phyloP scores from a whole-genome alignment of 2,888 invertebrate genomes.

The Tachina lurida region DNA sequence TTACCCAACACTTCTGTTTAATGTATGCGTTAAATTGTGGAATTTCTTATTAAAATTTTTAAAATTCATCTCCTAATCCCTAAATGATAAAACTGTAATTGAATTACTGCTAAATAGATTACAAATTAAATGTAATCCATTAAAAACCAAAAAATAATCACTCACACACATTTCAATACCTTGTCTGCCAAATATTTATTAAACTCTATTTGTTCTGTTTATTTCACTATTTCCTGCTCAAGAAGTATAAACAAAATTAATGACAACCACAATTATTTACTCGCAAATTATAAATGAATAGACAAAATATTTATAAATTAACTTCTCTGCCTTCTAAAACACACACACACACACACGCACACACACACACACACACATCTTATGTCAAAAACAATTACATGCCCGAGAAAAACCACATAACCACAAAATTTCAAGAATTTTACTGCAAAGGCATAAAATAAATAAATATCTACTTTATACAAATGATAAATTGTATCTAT shows the following conservation, averaged over 20 bases:
- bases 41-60: too few relatives aligned
- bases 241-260: constrained; percentile 7
- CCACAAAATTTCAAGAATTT: constrained; percentile 37
- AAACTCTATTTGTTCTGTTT: not conserved
- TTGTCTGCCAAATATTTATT: not conserved
- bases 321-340: constrained; percentile 9
- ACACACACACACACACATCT: not conserved
- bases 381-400: constrained; percentile 29
- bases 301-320: constrained; percentile 40
- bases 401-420: constrained; percentile 14
- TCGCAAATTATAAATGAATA: not conserved
- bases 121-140: too few relatives aligned
- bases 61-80: too few relatives aligned
- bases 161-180: not conserved
- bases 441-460: not conserved
- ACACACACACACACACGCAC: not conserved
- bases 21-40: too few relatives aligned
- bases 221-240: not conserved
- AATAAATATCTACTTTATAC: not conserved
- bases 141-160: too few relatives aligned
- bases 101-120: too few relatives aligned
- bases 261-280: constrained; percentile 41
- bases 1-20: too few relatives aligned
- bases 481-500: not conserved
- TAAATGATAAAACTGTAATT: too few relatives aligned